phyloP scores from a whole-genome alignment of 2,113 vertebrate genomes.

The Catharus bicknelli region DNA sequence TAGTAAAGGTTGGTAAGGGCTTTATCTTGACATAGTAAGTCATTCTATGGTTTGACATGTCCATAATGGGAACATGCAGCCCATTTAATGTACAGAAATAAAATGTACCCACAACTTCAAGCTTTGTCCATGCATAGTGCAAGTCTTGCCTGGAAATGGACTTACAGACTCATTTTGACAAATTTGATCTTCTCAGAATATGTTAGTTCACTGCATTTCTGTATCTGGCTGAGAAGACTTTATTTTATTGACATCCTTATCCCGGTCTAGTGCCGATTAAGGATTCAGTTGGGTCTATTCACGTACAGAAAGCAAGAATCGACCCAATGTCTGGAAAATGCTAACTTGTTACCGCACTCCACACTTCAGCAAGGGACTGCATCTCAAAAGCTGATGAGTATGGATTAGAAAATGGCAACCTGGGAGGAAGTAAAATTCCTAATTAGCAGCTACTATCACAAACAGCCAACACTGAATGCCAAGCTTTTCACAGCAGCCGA shows the following conservation, averaged over 20 bases:
- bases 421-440: background rate
- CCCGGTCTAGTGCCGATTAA: rapidly evolving
- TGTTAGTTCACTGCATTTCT: background rate
- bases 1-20: background rate
- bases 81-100: background rate
- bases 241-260: background rate
- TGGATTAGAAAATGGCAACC: background rate
- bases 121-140: background rate
- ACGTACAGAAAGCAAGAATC: background rate
- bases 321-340: background rate
- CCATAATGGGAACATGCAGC: background rate
- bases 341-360: background rate
- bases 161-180: background rate
- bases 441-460: background rate
- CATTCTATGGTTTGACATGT: background rate
- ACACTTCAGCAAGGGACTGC: background rate
- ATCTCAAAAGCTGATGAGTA: background rate
- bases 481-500: background rate
- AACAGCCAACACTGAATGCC: background rate
- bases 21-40: background rate
- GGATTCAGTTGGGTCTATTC: background rate
- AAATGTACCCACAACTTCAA: background rate
- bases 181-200: background rate
- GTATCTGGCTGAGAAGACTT: background rate
- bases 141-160: background rate